Evolutionary conservation across 1,140 invertebrate species (phyloP).

Genomic region (Camponotus vicinus): DNA sequence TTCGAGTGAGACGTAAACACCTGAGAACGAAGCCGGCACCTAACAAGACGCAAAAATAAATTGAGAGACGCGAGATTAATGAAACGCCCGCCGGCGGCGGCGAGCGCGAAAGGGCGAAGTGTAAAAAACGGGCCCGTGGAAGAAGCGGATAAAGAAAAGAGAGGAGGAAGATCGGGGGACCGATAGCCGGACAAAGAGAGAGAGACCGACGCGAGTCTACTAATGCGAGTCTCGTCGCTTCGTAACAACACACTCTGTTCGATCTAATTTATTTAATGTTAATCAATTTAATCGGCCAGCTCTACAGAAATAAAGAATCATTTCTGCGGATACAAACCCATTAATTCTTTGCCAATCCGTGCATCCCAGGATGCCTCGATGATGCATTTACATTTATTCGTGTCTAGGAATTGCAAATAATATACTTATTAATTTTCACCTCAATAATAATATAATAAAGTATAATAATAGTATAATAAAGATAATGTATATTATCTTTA

Average conservation of each 20-base stretch:
- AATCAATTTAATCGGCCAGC: conserved; percentile 79
- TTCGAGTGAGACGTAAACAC: conserved; percentile 81
- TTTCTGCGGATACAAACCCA: conserved; percentile 14
- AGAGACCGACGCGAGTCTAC: conserved; percentile 35
- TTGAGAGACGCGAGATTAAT: conserved; percentile 86
- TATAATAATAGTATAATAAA: too few relatives aligned
- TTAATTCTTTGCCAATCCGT: conserved; percentile 24
- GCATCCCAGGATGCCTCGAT: neutral
- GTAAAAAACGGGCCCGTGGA: conserved; percentile 77
- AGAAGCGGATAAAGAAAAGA: conserved; percentile 63
- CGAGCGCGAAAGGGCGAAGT: conserved; percentile 80
- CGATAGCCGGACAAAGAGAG: conserved; percentile 35
- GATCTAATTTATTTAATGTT: conserved; percentile 85
- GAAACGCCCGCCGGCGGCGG: conserved; percentile 83
- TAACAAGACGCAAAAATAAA: conserved; percentile 86
- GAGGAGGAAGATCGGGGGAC: conserved; percentile 46
- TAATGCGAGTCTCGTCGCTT: conserved; percentile 30
- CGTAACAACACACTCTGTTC: conserved; percentile 52
- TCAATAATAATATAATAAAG: too few relatives aligned
- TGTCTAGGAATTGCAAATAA: neutral
- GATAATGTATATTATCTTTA: too few relatives aligned
- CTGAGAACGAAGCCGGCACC: conserved; percentile 75
- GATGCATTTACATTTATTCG: conserved; percentile 12
- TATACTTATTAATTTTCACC: neutral
- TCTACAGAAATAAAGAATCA: conserved; percentile 13